Base-by-base conservation (phyloP, 2,113 vertebrate genomes). In the Anser brachyrhynchus region DNA sequence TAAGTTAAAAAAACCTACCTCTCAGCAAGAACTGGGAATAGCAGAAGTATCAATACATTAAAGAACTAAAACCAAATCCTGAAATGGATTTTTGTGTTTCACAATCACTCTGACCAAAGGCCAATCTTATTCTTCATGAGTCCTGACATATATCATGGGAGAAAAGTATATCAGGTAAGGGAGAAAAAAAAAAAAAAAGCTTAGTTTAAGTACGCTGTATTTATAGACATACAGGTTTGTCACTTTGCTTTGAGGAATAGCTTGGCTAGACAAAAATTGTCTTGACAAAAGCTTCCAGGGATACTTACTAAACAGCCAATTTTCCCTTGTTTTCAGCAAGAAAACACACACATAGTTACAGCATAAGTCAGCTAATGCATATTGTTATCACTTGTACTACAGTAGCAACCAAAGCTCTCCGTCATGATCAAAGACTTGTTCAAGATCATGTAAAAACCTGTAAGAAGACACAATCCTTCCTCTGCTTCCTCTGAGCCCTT, bases 371-470 rank as follows among this genome's bases (percentile, higher is more conserved):
- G 71, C 52, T 80, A 92, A 77, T 51, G 37, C 44, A 51, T 74
- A 90, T 70, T 88, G 75, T 86, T 88, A 90, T 85, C 85, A 49
- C 37, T 94, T 93, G 72, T 86, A 90, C 67, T 86, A 43, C 67
- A 86, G 85, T 26, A 66, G 28, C 84, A 94, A 95, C 79, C 55
- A 71, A 86, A 77, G 83, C 54, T 51, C 71, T 86, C 90, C 44
- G 58, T 55, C 85, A 88, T 0, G 7, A 93, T 90, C 90, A 93
- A 94, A 94, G 87, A 65, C 58, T 72, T 90, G 58, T 14, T 72
- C 43, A 82, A 78, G 90, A 84, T 87, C 43, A 14, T 72, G 71
- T 76, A 57, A 89, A 90, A 96, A 89, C 43, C 54, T 92, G 57
- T 46, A 79, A 57, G 69, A 80, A 96, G 75, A 49, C 84, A 72